Evolutionary conservation across 1,140 invertebrate genomes (phyloP).

Genomic region (Eurytemora carolleeae): DNA sequence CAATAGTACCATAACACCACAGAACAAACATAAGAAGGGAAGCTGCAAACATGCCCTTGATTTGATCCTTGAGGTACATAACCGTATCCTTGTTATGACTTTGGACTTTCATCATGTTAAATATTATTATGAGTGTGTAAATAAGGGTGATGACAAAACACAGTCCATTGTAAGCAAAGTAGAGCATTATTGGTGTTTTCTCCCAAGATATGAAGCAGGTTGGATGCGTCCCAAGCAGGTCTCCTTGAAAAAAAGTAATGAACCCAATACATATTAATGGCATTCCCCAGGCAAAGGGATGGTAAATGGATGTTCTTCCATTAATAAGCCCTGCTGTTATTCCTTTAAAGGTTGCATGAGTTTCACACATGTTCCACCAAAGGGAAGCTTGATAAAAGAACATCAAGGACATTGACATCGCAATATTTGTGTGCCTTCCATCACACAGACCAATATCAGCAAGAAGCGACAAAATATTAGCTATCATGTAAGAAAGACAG

Average conservation of each 20-base stretch:
- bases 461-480: background rate
- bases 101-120: constrained; percentile 8
- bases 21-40: background rate
- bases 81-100: constrained; percentile 7
- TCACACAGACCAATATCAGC: background rate
- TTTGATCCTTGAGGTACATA: constrained; percentile 1
- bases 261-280: constrained; percentile 2
- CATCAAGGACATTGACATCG: background rate
- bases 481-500: background rate
- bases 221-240: constrained; percentile 5
- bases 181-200: background rate
- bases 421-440: background rate
- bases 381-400: constrained; percentile 4
- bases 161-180: background rate
- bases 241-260: background rate
- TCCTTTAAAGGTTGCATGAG: constrained; percentile 14
- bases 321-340: constrained; percentile 12
- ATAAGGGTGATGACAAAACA: background rate
- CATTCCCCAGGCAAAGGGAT: constrained; percentile 9
- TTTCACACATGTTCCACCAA: constrained; percentile 6
- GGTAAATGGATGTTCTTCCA: constrained; percentile 1
- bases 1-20: constrained; percentile 1
- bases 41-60: background rate
- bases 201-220: constrained; percentile 8
- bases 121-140: background rate